Evolutionary conservation across 2,113 vertebrate genomes (phyloP).

Genomic region (Rana temporaria): DNA sequence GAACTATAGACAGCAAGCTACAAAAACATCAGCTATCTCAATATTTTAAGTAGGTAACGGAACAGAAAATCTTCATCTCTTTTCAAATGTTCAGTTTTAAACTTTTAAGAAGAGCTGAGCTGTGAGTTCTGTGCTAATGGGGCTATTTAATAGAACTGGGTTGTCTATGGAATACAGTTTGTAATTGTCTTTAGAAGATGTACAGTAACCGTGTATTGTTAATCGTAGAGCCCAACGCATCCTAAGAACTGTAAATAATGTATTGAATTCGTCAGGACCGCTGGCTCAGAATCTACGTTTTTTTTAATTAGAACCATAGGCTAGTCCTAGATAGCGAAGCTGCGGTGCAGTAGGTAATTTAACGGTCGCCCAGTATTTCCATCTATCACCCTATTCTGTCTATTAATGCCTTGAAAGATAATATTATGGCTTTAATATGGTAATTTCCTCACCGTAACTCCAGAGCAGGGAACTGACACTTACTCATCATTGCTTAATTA

Average conservation of each 20-base stretch:
- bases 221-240: constrained; percentile 61
- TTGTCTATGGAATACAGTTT: constrained; percentile 63
- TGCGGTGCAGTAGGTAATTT: constrained; percentile 83
- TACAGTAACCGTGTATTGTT: constrained; percentile 51
- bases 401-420: constrained; percentile 72
- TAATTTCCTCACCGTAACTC: constrained; percentile 85
- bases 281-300: constrained; percentile 65
- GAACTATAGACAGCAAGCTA: too few species aligned
- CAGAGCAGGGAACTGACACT: constrained; percentile 81
- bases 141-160: constrained; percentile 55
- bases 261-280: not conserved
- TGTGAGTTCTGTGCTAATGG: constrained; percentile 41
- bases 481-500: constrained; percentile 86
- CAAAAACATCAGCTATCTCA: too few species aligned
- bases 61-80: not conserved
- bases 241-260: constrained; percentile 7
- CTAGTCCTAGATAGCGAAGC: constrained; percentile 72
- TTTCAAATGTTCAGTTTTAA: not conserved
- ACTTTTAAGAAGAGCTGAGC: not conserved
- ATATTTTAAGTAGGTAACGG: too few species aligned
- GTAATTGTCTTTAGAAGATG: constrained; percentile 64
- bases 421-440: constrained; percentile 80
- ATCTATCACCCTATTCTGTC: constrained; percentile 84
- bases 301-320: constrained; percentile 83
- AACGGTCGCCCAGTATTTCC: constrained; percentile 82